Evolutionary conservation across 1,140 invertebrate genomes (phyloP), one percentile per base, ranked within the genome.

Genomic region (Proctacanthus coquilletti): DNA sequence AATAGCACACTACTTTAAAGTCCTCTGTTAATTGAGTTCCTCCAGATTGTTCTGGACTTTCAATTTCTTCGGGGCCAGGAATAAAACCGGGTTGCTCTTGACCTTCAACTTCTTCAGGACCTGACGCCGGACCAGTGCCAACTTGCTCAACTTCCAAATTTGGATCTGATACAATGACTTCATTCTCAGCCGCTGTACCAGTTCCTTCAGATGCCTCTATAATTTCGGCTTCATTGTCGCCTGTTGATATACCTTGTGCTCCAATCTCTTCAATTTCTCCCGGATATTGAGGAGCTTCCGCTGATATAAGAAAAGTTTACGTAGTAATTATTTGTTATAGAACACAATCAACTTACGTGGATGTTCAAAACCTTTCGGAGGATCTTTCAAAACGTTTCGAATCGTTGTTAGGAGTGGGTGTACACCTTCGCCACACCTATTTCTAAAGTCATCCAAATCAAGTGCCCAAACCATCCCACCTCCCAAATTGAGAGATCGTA

Each of bases 381-480:
- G 50, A 43, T 53, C 46, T 31, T 53, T 53, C 9, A 86, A 60
- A 1, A 74, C 74, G 44, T 71, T 66, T 41, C 78, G 72, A 10
- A 86, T 74, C 8, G 73, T 69, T 14, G 70, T 74, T 39, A 86
- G 64, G 5, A 86, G 54, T 1, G 84, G 83, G 66, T 86, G 77
- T 33, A 69, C 64, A 10, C 83, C 82, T 52, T 77, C 68, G 2
- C 75, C 76, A 52, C 82, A 86, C 35, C 69, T 66, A 51, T 80
- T 77, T 21, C 66, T 68, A 47, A 83, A 84, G 56, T 92, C 86
- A 50, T 93, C 86, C 36, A 89, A 68, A 66, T 93, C 84, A 4
- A 92, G 57, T 0, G 85, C 84, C 86, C 86, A 91, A 5, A 91
- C 74, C 85, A 91, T 91, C 10, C 80, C 84, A 32, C 86, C 86